Percentiles rank a stretch among this genome's conserved stretches.
These are phyloP conservation scores for Steinernema hermaphroditum DNA, from an alignment of 2,888 invertebrate species.

Conservation along the genomic window DNA sequence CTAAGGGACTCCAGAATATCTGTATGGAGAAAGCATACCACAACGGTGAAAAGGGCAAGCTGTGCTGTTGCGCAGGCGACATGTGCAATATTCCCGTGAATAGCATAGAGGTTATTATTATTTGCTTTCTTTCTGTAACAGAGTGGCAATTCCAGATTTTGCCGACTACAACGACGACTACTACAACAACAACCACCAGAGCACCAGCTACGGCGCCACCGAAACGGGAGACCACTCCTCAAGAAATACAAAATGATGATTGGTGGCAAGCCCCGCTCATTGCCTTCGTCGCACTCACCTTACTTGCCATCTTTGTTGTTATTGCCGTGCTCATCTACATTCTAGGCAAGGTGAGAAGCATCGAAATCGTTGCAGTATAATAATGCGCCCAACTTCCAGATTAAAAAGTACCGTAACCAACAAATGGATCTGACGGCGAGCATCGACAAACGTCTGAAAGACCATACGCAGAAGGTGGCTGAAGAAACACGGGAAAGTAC, in stretches of 20 bases:
- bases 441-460: neutral
- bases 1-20: neutral
- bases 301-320: neutral
- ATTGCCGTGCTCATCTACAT: neutral
- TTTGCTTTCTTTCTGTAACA: too few species aligned
- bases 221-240: neutral
- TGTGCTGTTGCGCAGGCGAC: conserved; percentile 8
- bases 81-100: conserved; percentile 9
- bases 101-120: neutral
- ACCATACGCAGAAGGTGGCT: neutral
- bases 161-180: neutral
- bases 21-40: neutral
- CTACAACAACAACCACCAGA: neutral
- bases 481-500: neutral
- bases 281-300: neutral
- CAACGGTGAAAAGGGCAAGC: neutral
- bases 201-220: neutral
- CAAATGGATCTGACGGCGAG: neutral
- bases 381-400: neutral
- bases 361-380: neutral
- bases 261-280: conserved; percentile 3
- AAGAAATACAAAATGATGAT: too few species aligned
- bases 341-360: neutral
- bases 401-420: neutral
- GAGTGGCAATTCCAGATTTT: neutral